Conservation (phyloP, 1,140 invertebrate genomes). For the Mactra quadrangularis region DNA sequence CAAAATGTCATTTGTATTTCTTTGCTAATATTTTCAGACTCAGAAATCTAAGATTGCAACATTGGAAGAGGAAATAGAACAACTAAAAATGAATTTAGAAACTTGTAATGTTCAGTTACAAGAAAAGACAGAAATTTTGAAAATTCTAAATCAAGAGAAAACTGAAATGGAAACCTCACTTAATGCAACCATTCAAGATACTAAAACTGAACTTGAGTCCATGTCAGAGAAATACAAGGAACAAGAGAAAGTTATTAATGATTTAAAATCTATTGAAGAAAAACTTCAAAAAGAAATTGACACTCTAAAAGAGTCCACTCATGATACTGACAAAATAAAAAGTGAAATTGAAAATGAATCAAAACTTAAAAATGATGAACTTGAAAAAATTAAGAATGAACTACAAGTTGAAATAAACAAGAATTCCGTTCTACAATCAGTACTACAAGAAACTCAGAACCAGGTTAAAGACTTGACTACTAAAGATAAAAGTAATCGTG, state of each 20-base stretch:
- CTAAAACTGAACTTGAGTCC: conserved; percentile 8
- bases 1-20: too few species aligned
- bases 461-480: conserved; percentile 52
- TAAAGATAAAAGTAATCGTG: conserved; percentile 45
- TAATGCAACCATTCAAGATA: conserved; percentile 8
- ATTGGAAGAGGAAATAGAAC: conserved; percentile 64
- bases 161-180: conserved; percentile 4
- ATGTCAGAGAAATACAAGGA: background rate
- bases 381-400: conserved; percentile 14
- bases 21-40: conserved; percentile 5
- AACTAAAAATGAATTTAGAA: conserved; percentile 60
- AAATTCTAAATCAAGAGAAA: conserved; percentile 2
- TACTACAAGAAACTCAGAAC: conserved; percentile 52
- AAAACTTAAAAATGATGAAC: conserved; percentile 3
- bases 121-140: conserved; percentile 10
- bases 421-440: conserved; percentile 50
- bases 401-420: conserved; percentile 49
- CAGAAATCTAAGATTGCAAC: background rate
- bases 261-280: background rate
- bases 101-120: conserved; percentile 32
- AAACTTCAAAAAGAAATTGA: background rate
- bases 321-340: background rate
- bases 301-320: background rate
- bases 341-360: background rate
- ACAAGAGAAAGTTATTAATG: background rate